Percentiles rank a stretch among this genome's conserved stretches.
phyloP scores from a whole-genome alignment of 2,888 invertebrate genomes.

The Cheilosia scutellata region DNA sequence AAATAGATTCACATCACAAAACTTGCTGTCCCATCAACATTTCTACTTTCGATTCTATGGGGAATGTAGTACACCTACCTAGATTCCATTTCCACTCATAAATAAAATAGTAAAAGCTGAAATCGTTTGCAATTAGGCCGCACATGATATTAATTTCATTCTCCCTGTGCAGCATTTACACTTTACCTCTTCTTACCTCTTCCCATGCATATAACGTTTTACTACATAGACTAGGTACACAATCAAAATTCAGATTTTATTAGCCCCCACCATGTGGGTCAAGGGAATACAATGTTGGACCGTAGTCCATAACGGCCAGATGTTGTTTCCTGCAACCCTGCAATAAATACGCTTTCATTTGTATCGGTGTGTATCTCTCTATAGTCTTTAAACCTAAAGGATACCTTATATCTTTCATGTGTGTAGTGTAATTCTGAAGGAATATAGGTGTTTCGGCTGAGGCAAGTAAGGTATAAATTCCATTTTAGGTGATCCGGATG shows the following conservation, averaged over 20 bases:
- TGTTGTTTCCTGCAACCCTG: constrained; percentile 73
- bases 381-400: constrained; percentile 32
- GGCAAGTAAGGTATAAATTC: constrained; percentile 68
- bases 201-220: constrained; percentile 2
- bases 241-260: constrained; percentile 76
- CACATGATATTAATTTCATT: constrained; percentile 70
- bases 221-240: constrained; percentile 50
- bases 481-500: constrained; percentile 66
- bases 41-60: too few species aligned
- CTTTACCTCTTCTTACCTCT: constrained; percentile 45
- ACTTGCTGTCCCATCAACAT: too few species aligned
- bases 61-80: neutral
- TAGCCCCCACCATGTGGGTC: constrained; percentile 67
- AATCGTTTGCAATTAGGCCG: constrained; percentile 60
- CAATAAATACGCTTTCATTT: constrained; percentile 65
- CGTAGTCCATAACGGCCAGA: constrained; percentile 73
- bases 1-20: too few species aligned
- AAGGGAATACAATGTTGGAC: constrained; percentile 57
- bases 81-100: neutral
- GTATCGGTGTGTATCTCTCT: constrained; percentile 50
- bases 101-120: constrained; percentile 57
- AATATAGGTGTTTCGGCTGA: constrained; percentile 49
- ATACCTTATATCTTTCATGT: constrained; percentile 37
- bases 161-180: constrained; percentile 43
- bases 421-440: constrained; percentile 38